Base-by-base conservation (phyloP, 2,113 vertebrate genomes). In the Pelmatolapia mariae region DNA sequence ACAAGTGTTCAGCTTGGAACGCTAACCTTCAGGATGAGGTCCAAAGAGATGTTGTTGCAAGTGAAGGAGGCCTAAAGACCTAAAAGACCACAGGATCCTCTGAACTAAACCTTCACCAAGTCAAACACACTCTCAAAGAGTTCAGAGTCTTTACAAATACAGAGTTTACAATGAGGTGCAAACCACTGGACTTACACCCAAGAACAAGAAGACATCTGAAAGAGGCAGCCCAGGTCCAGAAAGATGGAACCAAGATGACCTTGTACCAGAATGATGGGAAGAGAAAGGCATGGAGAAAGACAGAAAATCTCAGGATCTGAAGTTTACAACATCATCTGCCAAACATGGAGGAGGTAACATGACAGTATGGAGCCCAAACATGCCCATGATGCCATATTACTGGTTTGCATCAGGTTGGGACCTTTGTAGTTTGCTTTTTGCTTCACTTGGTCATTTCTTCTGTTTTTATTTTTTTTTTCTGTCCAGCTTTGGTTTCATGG, bases 91-190 rank as follows among this genome's bases (percentile, higher is more conserved):
- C 26, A 61, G 29, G 57, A 2, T 7, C 9, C 57, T 61, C 29
- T 61, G 16, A 0, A 18, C 9, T 61, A 61, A 33, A 61, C 57
- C 18, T 12, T 66, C 10, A 0, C 6, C 33, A 0, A 66, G 61
- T 66, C 33, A 38, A 66, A n/a, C 31, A 61, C 4, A 5, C 31
- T 5, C 29, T 6, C 31, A 18, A 33, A 31, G 57, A 61, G 29
- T 10, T 36, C 31, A 8, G 9, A 11, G 61, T 36, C 18, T 1
- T n/a, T 36, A 66, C 3, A 19, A 66, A 36, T 19, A 36, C 24
- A 59, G 56, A 29, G 56, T 59, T 59, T 59, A 59, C 59, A 19
- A 4, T 7, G 4, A 63, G 31, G 59, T 36, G 31, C 59, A 63
- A 63, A 63, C 31, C 18, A 36, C 31, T n/a, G 31, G 59, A 29